Evolutionary conservation across 2,113 vertebrate genomes (phyloP).

Genomic region (Myrmecobius fasciatus): DNA sequence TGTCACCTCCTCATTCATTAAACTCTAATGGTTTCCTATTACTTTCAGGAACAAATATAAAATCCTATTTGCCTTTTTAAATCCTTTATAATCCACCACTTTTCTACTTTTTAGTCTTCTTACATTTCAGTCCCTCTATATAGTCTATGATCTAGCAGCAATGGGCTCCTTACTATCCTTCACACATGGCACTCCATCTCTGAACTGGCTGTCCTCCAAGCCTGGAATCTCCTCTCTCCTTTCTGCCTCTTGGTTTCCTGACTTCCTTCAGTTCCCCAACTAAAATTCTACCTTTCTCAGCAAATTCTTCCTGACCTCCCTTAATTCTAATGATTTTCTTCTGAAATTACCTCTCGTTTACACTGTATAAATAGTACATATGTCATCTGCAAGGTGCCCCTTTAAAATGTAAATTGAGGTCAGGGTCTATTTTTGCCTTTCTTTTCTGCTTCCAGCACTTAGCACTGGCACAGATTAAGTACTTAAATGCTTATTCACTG

Average conservation of each 20-base stretch:
- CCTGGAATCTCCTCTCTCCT: not conserved
- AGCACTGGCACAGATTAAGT: not conserved
- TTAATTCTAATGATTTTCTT: not conserved
- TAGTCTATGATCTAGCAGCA: not conserved
- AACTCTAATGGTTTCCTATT: not conserved
- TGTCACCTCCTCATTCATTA: not conserved
- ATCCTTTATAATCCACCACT: not conserved
- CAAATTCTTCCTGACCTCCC: not conserved
- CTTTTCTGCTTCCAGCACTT: not conserved
- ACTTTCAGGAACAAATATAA: not conserved
- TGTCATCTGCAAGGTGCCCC: not conserved
- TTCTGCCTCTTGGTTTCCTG: not conserved
- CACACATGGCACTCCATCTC: not conserved
- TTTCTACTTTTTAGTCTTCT: not conserved
- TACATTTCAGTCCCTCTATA: not conserved
- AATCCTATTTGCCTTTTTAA: not conserved
- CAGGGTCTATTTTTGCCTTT: not conserved
- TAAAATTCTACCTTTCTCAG: not conserved
- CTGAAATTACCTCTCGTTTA: not conserved
- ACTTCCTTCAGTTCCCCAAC: not conserved
- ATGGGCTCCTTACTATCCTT: not conserved
- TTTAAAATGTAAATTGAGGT: not conserved
- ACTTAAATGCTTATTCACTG: not conserved
- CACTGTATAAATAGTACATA: not conserved
- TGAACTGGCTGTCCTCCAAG: not conserved